phyloP scores from a whole-genome alignment of 2,888 invertebrate genomes.

The Heliconius erato region DNA sequence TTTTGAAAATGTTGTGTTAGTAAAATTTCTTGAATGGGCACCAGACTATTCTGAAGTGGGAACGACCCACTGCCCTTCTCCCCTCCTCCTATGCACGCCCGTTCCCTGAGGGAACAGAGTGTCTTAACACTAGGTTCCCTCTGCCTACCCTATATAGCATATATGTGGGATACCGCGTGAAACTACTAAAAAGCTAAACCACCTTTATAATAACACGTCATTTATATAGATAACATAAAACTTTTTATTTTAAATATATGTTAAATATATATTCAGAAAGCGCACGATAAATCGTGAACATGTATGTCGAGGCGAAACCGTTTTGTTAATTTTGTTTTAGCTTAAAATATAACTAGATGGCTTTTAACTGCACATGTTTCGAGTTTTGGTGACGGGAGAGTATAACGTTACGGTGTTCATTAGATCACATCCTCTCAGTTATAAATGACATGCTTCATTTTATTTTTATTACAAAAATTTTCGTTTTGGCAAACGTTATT shows the following conservation, averaged over 20 bases:
- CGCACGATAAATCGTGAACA: not conserved
- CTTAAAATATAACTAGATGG: slow-evolving; percentile 14
- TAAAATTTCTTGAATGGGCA: no score
- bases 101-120: not conserved
- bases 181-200: not conserved
- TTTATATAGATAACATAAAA: no score
- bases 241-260: not conserved
- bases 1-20: no score
- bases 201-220: no score
- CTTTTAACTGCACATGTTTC: not conserved
- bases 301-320: not conserved
- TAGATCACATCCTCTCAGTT: not conserved
- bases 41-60: no score
- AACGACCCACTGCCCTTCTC: no score
- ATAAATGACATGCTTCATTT: not conserved
- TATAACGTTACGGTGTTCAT: not conserved
- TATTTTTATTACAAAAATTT: not conserved
- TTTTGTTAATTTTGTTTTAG: not conserved
- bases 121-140: not conserved
- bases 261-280: slow-evolving; percentile 3
- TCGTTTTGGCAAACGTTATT: not conserved
- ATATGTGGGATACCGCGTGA: not conserved
- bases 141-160: not conserved
- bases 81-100: no score
- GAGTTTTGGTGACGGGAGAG: not conserved